Evolutionary conservation across 2,888 invertebrate genomes (phyloP), one percentile per base, ranked within the genome.

Genomic region (Graphium colonna): DNA sequence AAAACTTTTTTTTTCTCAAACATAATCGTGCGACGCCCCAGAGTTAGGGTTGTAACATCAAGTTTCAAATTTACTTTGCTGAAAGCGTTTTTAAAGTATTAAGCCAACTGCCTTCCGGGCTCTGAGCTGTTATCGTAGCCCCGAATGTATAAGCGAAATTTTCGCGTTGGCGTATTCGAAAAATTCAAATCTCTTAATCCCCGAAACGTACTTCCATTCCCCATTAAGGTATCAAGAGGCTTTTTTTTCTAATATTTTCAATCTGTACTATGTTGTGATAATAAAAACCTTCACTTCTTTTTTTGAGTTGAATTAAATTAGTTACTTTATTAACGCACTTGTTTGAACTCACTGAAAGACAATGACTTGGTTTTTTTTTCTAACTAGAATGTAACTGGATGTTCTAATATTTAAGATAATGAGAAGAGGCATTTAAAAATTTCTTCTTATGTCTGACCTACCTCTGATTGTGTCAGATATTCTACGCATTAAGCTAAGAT

Each of bases 71-170:
- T 53, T 53, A 53, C 48, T 53, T 53, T 53, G 43, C 17, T 53
- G 43, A 53, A 53, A 53, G 52, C 36, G 48, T 43, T 53, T 53
- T 53, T 53, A 48, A 53, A 53, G 48, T 48, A 48, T 53, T 53
- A 53, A 48, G 48, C 43, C 48, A 48, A 48, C 38, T 43, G 52
- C 52, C 48, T 31, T 36, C 50, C 38, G 51, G 42, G 52, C 39
- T 8, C n/a, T 41, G 47, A 47, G 43, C 38, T 48, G 52, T 48
- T 53, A 39, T 52, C 21, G 43, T 52, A 39, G 43, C 17, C 28
- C 18, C 8, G 13, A 42, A 52, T 47, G 46, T 46, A 52, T 52
- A 46, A 52, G 15, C 31, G 38, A 31, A 48, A 53, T 28, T 39
- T 48, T 26, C 17, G 18, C 31, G 36, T 41, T 15, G 26, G 41